A percentile compares a stretch with the other conserved stretches of the same genome.
These are phyloP conservation scores for Cryptocephalus primarius DNA, from an alignment of 2,888 invertebrate genomes.

Conservation along the genomic window DNA sequence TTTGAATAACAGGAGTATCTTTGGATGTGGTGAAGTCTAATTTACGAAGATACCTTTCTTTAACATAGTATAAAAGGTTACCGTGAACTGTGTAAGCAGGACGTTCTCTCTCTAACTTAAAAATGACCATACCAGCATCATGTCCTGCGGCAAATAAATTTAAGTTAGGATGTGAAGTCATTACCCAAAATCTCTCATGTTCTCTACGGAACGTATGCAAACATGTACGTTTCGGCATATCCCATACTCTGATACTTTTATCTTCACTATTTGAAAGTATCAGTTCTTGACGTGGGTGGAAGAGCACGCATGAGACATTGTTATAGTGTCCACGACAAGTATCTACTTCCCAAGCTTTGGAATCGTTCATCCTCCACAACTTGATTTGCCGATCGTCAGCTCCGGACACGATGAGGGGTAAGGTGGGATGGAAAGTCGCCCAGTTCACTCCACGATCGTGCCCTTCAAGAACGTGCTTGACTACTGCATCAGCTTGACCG, in stretches of 20 bases:
- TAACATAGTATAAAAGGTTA: conserved; percentile 90
- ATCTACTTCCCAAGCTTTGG: conserved; percentile 98
- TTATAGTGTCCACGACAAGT: conserved; percentile 99
- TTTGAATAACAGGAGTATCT: conserved; percentile 85
- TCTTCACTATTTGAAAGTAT: conserved; percentile 97
- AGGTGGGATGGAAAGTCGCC: conserved; percentile 91
- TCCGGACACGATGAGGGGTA: conserved; percentile 78
- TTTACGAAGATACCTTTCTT: conserved; percentile 82
- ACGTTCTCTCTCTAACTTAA: conserved; percentile 86
- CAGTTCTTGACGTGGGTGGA: conserved; percentile 94
- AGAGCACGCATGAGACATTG: conserved; percentile 95
- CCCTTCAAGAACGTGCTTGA: conserved; percentile 82
- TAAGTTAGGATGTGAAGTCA: conserved; percentile 86
- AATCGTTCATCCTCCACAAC: conserved; percentile 97
- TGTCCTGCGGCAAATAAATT: conserved; percentile 99
- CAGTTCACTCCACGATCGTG: conserved; percentile 98
- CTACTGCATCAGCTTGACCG: conserved; percentile 88
- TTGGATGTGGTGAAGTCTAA: conserved; percentile 90
- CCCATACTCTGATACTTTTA: conserved; percentile 97
- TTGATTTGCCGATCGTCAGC: conserved; percentile 98
- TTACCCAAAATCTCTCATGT: conserved; percentile 95
- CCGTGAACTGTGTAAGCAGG: conserved; percentile 93
- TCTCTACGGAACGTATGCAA: conserved; percentile 88
- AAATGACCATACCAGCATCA: conserved; percentile 90
- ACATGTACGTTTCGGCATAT: conserved; percentile 90